Base-by-base conservation (phyloP, 2,797 vertebrate genomes). In the Myiotriccus ornatus region DNA sequence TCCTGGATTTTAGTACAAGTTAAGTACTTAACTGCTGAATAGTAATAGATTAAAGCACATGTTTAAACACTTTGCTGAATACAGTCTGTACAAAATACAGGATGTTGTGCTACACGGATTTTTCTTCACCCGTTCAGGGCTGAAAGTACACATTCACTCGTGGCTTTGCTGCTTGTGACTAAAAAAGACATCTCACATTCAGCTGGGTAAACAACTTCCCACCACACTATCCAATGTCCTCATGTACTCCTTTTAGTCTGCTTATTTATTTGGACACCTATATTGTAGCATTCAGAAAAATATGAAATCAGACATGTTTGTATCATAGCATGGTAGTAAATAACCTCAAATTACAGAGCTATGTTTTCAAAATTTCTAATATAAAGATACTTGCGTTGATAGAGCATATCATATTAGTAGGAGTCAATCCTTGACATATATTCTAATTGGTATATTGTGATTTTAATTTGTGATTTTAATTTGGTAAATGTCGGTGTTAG, bases 31-130 rank as follows among this genome's bases (percentile, higher is more conserved):
- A 49, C 70, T 77, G 52, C 41, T 95, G 87, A 88, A 84, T 82
- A 87, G 60, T 80, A 75, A 85, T 21, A 92, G 65, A 92, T 79
- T 84, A 88, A 93, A 81, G 49, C 52, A 76, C 41, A 59, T 0
- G 4, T 85, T 91, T 86, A 76, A 96, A 91, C 47, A 76, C 59
- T 90, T 86, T 35, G 22, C 77, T 91, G 83, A 84, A 79, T 49
- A 79, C 6, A 47, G 6, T 37, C 47, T 55, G 35, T 86, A 88
- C 27, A 93, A 91, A 90, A 78, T 76, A 46, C 52, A 76, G 70
- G 32, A 73, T 74, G 55, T 67, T 74, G 17, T 64, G 81, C 62
- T 80, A 57, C 59, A 60, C 56, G 15, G 32, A 6, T 59, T 79
- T 85, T 79, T 63, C 30, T 93, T 88, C 59, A 90, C 25, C 13